Evolutionary conservation across 2,113 vertebrate genomes (phyloP).

Genomic region (Hemibagrus wyckioides): DNA sequence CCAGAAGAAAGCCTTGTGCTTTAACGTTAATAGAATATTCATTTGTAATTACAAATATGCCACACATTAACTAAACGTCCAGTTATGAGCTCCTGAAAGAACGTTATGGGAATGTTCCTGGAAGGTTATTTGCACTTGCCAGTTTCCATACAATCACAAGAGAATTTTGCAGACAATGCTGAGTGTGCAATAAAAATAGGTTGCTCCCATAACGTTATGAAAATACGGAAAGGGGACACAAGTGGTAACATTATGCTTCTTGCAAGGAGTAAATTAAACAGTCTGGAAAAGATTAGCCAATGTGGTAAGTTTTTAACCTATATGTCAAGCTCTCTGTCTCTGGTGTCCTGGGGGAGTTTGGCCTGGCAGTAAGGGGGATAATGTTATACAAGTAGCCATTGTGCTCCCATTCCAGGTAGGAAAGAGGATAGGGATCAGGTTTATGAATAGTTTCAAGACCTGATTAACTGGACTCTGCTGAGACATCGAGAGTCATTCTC

Average conservation of each 20-base stretch:
- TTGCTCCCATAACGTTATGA: neutral
- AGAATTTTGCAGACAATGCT: neutral
- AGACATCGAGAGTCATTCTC: conserved; percentile 25
- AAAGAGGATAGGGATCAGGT: neutral
- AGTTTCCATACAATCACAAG: too few species aligned
- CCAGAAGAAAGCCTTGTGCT: too few species aligned
- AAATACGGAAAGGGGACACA: neutral
- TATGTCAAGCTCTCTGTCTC: neutral
- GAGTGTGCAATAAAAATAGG: neutral
- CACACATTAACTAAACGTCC: too few species aligned
- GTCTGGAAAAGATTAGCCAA: neutral
- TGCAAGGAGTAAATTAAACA: neutral
- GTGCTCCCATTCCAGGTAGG: neutral
- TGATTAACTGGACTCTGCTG: conserved; percentile 13
- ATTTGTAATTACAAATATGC: too few species aligned
- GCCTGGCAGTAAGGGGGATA: neutral
- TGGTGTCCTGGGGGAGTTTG: neutral
- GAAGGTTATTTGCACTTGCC: neutral
- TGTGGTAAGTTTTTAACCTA: neutral
- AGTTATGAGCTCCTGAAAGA: neutral
- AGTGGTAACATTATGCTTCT: neutral
- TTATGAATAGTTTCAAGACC: conserved; percentile 5
- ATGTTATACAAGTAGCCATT: neutral
- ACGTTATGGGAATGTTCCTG: neutral
- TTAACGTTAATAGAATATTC: too few species aligned